phyloP scores from a whole-genome alignment of 92 coral and sea anemone species.

The Actinostola sp. region DNA sequence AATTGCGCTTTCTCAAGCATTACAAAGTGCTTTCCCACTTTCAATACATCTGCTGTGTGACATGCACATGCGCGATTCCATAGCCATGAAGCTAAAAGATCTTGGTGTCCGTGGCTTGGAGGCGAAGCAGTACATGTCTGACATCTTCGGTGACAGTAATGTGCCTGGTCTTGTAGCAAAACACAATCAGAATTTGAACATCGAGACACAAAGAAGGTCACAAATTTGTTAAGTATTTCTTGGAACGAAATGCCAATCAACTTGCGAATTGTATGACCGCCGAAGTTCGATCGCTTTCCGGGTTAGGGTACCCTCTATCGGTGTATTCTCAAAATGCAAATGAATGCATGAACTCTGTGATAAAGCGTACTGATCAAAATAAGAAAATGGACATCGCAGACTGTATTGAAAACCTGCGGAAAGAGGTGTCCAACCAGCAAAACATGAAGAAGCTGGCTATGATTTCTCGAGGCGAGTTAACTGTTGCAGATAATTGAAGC shows the following conservation, averaged over 20 bases:
- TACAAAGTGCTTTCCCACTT: neutral
- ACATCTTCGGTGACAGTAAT: neutral
- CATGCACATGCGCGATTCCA: neutral
- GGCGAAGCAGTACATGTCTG: neutral
- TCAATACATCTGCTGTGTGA: slow-evolving; percentile 16
- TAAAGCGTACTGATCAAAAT: slow-evolving; percentile 2
- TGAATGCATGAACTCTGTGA: neutral
- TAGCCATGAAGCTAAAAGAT: neutral
- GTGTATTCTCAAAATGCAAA: neutral
- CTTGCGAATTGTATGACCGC: neutral
- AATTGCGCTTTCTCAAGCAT: neutral
- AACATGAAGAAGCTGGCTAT: slow-evolving; percentile 38
- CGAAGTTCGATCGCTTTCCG: neutral
- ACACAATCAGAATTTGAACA: neutral
- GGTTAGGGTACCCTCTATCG: neutral
- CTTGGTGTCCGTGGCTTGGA: neutral
- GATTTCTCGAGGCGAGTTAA: slow-evolving; percentile 34
- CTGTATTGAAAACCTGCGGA: slow-evolving; percentile 27
- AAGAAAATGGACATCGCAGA: slow-evolving; percentile 37
- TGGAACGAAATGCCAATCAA: neutral
- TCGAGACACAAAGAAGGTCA: neutral
- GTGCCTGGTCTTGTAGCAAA: neutral
- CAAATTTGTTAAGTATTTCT: neutral
- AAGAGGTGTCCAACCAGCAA: slow-evolving; percentile 28
- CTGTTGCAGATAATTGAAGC: neutral